Evolutionary conservation across 2,113 vertebrate genomes (phyloP).

Genomic region (Nannobrachium achirus): DNA sequence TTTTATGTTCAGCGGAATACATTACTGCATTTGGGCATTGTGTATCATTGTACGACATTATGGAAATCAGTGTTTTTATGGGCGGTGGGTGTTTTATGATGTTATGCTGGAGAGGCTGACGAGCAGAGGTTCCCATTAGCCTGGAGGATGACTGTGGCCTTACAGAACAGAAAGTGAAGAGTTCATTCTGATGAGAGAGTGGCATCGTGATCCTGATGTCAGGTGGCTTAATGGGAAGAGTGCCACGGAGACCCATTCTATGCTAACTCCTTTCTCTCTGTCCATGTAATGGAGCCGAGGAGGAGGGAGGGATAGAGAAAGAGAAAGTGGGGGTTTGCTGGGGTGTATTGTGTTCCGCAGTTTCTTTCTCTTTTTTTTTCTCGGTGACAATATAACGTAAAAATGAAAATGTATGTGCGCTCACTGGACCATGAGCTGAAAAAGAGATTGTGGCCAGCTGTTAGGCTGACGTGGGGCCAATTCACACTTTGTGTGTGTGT

Average conservation of each 20-base stretch:
- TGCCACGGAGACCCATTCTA: conserved; percentile 57
- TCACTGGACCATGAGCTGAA: conserved; percentile 60
- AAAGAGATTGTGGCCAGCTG: conserved; percentile 65
- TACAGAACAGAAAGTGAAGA: conserved; percentile 51
- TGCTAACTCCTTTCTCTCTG: conserved; percentile 39
- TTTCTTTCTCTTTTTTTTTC: neutral
- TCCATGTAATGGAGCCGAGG: conserved; percentile 61
- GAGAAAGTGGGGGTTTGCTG: conserved; percentile 15
- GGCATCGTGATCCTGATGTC: conserved; percentile 70
- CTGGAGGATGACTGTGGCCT: no score
- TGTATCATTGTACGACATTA: conserved; percentile 61
- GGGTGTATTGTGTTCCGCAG: conserved; percentile 17
- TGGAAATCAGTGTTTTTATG: conserved; percentile 67
- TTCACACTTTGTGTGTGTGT: conserved; percentile 3
- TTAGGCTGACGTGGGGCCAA: conserved; percentile 49
- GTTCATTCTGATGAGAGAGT: conserved; percentile 61
- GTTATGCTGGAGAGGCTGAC: conserved; percentile 58
- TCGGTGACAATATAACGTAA: conserved; percentile 28
- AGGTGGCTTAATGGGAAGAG: conserved; percentile 73
- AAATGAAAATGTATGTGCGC: conserved; percentile 51
- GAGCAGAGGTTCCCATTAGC: conserved; percentile 20
- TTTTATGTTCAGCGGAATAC: conserved; percentile 60
- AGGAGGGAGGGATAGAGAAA: conserved; percentile 41
- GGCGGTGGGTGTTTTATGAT: conserved; percentile 44
- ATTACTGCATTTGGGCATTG: conserved; percentile 65